Evolutionary conservation across 2,797 vertebrate genomes (phyloP), one percentile per base, ranked within the genome.

Genomic region (Acridotheres tristis): DNA sequence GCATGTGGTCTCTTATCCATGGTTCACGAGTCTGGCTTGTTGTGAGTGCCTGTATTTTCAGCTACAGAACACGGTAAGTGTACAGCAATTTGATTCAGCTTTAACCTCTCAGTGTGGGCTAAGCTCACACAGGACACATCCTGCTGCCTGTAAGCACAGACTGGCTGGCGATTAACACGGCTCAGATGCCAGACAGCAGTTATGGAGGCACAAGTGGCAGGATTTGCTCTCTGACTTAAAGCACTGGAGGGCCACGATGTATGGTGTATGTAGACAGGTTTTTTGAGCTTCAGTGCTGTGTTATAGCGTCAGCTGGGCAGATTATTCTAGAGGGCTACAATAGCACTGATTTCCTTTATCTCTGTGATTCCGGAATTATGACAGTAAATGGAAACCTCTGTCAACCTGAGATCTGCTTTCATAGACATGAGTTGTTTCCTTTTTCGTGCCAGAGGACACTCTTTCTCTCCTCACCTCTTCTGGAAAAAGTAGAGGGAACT

Each of bases 191-290:
- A 36, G 29, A 16, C 50, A 63, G 36, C 1, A 11, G 8, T 25
- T 71, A 5, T 12, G 34, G 38, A 68, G 2, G 8, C 43, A 81
- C 29, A 57, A 71, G 66, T 6, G 21, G 11, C 32, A 32, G 26
- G 16, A 55, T 40, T 30, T 73, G 3, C 17, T 29, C 40, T 51
- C 59, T 62, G 16, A 55, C 34, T 66, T 73, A 21, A 26, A 72
- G 32, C 25, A 22, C n/a, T 16, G 23, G 8, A 65, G 13, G 5
- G 10, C 16, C 30, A 6, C 27, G 11, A 38, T 0, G 0, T 22
- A 6, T 12, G 22, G 3, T 3, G 3, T 27, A 14, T 0, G 0
- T 9, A 45, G 25, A 36, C 6, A 58, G 16, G 5, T 42, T 43
- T 62, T 83, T 83, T 21, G n/a, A 65, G 34, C 5, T 62, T 73